phyloP scores from a whole-genome alignment of 2,113 vertebrate genomes.

The Ceuthmochares aereus region DNA sequence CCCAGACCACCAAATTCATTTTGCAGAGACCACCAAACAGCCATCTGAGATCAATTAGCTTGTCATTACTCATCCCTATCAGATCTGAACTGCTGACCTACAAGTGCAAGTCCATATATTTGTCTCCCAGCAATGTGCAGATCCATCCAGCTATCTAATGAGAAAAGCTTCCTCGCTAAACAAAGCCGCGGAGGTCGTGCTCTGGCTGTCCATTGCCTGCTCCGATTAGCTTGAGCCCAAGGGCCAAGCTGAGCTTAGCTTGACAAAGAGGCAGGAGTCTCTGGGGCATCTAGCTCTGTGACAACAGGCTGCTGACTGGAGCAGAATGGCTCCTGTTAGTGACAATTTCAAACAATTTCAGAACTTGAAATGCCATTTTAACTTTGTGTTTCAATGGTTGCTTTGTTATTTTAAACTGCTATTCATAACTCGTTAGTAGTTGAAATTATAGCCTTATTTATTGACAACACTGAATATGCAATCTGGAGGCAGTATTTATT shows the following conservation, averaged over 20 bases:
- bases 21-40: slow-evolving; percentile 26
- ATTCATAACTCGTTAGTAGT: neutral
- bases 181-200: neutral
- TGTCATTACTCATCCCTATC: slow-evolving; percentile 55
- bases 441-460: slow-evolving; percentile 31
- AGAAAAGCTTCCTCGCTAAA: neutral
- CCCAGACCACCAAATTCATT: slow-evolving; percentile 45
- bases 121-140: slow-evolving; percentile 5
- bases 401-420: slow-evolving; percentile 37
- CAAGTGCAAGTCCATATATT: slow-evolving; percentile 11
- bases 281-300: neutral
- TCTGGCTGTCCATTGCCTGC: neutral
- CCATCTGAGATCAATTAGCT: slow-evolving; percentile 62
- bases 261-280: neutral
- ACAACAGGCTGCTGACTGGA: neutral
- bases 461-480: neutral
- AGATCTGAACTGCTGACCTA: slow-evolving; percentile 49
- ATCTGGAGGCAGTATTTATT: neutral
- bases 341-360: neutral
- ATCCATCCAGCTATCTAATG: neutral
- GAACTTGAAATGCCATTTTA: neutral
- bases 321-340: neutral
- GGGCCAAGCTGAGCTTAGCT: neutral
- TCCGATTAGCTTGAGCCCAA: slow-evolving; percentile 19
- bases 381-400: neutral